phyloP scores from a whole-genome alignment of 2,888 invertebrate species.

The Sphaerophoria taeniata region DNA sequence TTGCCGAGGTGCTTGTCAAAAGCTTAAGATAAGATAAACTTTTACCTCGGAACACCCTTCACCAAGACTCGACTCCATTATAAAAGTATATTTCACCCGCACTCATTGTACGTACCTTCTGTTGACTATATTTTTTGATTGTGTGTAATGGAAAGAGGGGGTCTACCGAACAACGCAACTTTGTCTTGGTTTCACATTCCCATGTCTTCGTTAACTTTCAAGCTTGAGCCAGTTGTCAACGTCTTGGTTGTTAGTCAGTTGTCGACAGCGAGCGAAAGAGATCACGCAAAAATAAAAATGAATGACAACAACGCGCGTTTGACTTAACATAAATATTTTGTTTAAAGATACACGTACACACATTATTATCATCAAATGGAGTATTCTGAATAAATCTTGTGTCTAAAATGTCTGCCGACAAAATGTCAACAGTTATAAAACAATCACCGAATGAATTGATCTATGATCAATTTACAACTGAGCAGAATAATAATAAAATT shows the following conservation, averaged over 20 bases:
- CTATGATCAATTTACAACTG: slow-evolving; percentile 51
- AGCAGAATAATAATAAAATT: slow-evolving; percentile 52
- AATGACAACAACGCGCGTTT: slow-evolving; percentile 55
- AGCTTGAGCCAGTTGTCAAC: slow-evolving; percentile 59
- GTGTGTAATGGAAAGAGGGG: slow-evolving; percentile 31
- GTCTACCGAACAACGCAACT: slow-evolving; percentile 3
- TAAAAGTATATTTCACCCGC: slow-evolving; percentile 38
- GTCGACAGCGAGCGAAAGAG: slow-evolving; percentile 59
- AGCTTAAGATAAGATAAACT: slow-evolving; percentile 56
- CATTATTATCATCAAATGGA: slow-evolving; percentile 46
- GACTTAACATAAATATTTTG: slow-evolving; percentile 44
- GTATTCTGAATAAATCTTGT: slow-evolving; percentile 10
- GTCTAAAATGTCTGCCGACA: background rate
- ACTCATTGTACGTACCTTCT: slow-evolving; percentile 32
- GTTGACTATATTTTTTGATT: slow-evolving; percentile 55
- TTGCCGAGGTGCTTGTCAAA: slow-evolving; percentile 21
- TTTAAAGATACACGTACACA: slow-evolving; percentile 34
- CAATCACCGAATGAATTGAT: slow-evolving; percentile 61
- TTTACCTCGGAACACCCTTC: slow-evolving; percentile 37
- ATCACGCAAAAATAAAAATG: slow-evolving; percentile 61
- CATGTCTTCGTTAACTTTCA: slow-evolving; percentile 29
- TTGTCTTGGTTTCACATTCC: slow-evolving; percentile 35
- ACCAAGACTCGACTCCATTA: background rate
- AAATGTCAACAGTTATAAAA: slow-evolving; percentile 69
- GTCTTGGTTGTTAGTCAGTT: slow-evolving; percentile 61